Conservation (phyloP, 2,797 vertebrate species). For the Monodelphis domestica region DNA sequence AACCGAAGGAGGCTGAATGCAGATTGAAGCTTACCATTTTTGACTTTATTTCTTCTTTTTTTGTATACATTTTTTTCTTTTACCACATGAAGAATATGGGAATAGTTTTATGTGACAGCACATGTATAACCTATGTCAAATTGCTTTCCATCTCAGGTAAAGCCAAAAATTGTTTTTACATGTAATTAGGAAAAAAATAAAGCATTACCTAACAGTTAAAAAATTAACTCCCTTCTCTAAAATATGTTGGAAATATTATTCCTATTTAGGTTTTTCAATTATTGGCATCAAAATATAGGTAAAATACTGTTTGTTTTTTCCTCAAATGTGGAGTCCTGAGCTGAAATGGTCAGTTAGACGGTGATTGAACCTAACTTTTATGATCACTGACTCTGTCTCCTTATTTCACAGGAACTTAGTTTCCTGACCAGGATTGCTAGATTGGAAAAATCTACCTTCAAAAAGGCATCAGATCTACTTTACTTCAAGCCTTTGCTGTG, state of each 20-base stretch:
- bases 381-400: constrained; percentile 53
- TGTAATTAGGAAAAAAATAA: too few species aligned
- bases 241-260: constrained; percentile 1
- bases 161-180: too few species aligned
- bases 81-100: too few species aligned
- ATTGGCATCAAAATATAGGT: neutral
- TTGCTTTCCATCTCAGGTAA: too few species aligned
- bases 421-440: constrained; percentile 15
- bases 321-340: constrained; percentile 44
- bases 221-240: neutral
- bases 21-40: too few species aligned
- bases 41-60: too few species aligned
- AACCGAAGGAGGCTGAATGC: too few species aligned
- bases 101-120: too few species aligned
- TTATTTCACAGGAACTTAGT: constrained; percentile 54
- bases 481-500: constrained; percentile 62
- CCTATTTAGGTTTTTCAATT: constrained; percentile 34
- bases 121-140: too few species aligned
- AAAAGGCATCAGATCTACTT: constrained; percentile 66
- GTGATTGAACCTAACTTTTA: constrained; percentile 62
- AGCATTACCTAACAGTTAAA: too few species aligned
- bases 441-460: constrained; percentile 66
- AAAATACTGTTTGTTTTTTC: constrained; percentile 8
- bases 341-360: constrained; percentile 20
- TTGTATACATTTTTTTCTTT: too few species aligned